Conservation (phyloP, 2,113 vertebrate species). For the Mesoclemmys tuberculata region DNA sequence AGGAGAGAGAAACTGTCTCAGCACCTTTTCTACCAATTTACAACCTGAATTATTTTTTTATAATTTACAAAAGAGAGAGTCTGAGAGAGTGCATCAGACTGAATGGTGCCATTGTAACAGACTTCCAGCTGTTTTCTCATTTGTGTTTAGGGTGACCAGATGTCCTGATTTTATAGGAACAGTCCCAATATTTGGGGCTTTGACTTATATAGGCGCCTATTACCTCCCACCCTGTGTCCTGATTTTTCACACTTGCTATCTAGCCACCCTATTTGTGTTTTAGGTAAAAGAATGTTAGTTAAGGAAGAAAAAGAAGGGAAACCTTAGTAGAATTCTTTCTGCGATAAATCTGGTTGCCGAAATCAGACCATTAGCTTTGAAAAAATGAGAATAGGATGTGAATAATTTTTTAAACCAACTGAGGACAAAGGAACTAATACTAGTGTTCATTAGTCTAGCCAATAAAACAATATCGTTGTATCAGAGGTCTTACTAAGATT, state of each 20-base stretch:
- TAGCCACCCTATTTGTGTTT: not conserved
- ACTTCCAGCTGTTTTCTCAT: not conserved
- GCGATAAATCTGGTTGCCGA: slow-evolving; percentile 15
- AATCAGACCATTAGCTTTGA: slow-evolving; percentile 53
- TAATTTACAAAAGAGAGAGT: not conserved
- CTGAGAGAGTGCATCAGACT: not conserved
- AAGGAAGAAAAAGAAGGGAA: slow-evolving; percentile 7
- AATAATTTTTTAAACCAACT: slow-evolving; percentile 52
- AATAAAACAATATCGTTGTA: slow-evolving; percentile 54
- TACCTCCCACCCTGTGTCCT: no score
- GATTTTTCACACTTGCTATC: no score
- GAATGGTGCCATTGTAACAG: not conserved
- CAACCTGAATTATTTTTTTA: not conserved
- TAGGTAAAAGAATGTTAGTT: not conserved
- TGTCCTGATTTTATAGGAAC: no score
- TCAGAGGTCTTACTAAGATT: slow-evolving; percentile 61
- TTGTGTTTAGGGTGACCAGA: not conserved
- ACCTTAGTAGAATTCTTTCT: not conserved
- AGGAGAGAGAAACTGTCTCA: not conserved
- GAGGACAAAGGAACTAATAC: slow-evolving; percentile 50
- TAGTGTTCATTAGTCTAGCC: slow-evolving; percentile 61
- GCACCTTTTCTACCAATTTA: not conserved
- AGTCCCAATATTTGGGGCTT: no score
- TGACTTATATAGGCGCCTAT: no score
- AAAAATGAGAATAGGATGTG: not conserved